Base-by-base conservation (phyloP, 2,888 invertebrate species). In the Athrips mouffetella region DNA sequence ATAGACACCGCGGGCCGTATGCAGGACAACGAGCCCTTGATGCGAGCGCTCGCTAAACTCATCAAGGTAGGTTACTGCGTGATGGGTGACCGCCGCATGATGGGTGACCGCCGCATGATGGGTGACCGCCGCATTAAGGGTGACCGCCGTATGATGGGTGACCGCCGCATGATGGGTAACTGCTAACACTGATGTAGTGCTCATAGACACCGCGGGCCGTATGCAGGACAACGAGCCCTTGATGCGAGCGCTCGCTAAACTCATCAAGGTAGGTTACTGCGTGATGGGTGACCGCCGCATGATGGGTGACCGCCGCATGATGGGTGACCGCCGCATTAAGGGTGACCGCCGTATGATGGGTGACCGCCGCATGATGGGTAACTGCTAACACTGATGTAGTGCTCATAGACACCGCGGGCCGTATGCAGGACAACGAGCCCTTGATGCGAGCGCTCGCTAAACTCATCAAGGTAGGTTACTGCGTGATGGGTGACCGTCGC, bases 141-240 rank as follows among this genome's bases (percentile, higher is more conserved):
- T n/a, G n/a, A n/a, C n/a, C n/a, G n/a, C n/a, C n/a, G n/a, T n/a
- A n/a, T n/a, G n/a, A n/a, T n/a, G n/a, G n/a, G n/a, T n/a, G n/a
- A n/a, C n/a, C n/a, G n/a, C n/a, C n/a, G n/a, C n/a, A n/a, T n/a
- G n/a, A n/a, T n/a, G n/a, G n/a, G n/a, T n/a, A n/a, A n/a, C n/a
- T n/a, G n/a, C n/a, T n/a, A n/a, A 89, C 47, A 91, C 96, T 48
- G 98, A 99, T 85, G 92, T 99, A 7, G 99, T 99, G 0, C 88
- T 99, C n/a, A 92, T 99, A 13, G 99, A 99, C 81, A 99, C 99
- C 0, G 99, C 99, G 29, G 99, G 99, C n/a, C 91, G 99, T 52
- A 99, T 99, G 99, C 99, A 99, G 56, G 99, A 99, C 87, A 99
- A 99, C 79, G 99, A 99, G 74, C 99, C 99, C 0, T 89, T 99